A percentile compares a stretch with the other conserved stretches of the same genome.
Conservation (phyloP, 2,797 vertebrate species). For the Pipistrellus kuhlii region DNA sequence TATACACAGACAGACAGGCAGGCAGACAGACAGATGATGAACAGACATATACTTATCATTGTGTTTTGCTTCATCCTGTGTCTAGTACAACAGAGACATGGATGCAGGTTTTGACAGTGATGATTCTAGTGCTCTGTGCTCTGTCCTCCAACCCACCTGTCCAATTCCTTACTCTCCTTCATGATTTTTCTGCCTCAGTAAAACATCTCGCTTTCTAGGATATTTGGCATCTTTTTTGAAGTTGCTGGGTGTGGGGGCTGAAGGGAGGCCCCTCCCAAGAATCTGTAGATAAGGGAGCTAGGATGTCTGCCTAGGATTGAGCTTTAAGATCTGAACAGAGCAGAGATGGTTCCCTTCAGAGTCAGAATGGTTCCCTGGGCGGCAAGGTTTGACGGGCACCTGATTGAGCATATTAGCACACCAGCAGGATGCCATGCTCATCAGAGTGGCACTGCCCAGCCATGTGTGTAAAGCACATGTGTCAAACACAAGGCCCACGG, state of each 20-base stretch:
- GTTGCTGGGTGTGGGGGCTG: background rate
- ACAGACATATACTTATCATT: background rate
- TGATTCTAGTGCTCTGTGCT: background rate
- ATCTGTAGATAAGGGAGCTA: conserved; percentile 44
- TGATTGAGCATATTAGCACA: conserved; percentile 74
- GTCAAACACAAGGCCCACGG: no score
- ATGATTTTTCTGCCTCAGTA: background rate
- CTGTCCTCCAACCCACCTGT: background rate
- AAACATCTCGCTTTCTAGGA: background rate
- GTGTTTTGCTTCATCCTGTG: background rate
- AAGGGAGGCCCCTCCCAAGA: conserved; percentile 7
- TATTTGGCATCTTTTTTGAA: background rate
- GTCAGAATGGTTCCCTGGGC: conserved; percentile 66
- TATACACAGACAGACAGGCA: background rate
- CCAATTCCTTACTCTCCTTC: background rate
- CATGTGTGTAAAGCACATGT: background rate
- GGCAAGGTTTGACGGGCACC: conserved; percentile 57
- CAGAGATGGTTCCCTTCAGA: conserved; percentile 75
- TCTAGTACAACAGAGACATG: background rate
- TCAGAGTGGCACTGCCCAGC: conserved; percentile 64
- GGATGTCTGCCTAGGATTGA: conserved; percentile 55
- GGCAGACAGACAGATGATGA: background rate
- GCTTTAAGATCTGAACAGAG: conserved; percentile 59
- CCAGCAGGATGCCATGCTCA: conserved; percentile 59
- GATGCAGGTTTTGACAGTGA: background rate